These are phyloP conservation scores for Cinara cedri DNA, from an alignment of 2,888 invertebrate species.

Conservation along the genomic window DNA sequence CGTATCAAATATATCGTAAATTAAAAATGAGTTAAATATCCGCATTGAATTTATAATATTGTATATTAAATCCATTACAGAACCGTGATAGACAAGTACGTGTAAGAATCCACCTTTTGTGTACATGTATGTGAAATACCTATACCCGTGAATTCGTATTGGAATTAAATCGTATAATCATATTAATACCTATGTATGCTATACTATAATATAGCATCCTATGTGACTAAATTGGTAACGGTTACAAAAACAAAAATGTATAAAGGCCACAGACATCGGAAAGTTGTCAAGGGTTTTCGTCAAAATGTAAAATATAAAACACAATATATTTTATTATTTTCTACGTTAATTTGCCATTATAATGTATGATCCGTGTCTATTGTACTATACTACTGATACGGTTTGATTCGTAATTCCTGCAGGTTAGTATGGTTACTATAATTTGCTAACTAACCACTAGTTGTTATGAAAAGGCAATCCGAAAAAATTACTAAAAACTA, in stretches of 20 bases:
- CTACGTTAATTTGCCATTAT: slow-evolving; percentile 23
- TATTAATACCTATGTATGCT: background rate
- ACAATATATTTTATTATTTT: slow-evolving; percentile 14
- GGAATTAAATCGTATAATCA: background rate
- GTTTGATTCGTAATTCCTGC: slow-evolving; percentile 55
- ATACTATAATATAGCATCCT: background rate
- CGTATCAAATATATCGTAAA: background rate
- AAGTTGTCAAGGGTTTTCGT: slow-evolving; percentile 16
- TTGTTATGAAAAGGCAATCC: background rate
- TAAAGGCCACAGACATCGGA: slow-evolving; percentile 18
- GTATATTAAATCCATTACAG: slow-evolving; percentile 14
- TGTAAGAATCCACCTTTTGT: slow-evolving; percentile 31
- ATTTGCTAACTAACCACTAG: no score
- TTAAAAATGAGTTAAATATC: slow-evolving; percentile 37
- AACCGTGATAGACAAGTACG: slow-evolving; percentile 34
- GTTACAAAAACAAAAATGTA: slow-evolving; percentile 9
- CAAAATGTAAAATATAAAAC: background rate
- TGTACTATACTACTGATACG: slow-evolving; percentile 32
- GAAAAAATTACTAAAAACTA: slow-evolving; percentile 32
- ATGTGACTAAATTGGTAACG: slow-evolving; percentile 7
- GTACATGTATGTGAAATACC: background rate
- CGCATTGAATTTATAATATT: slow-evolving; percentile 20
- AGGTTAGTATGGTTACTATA: slow-evolving; percentile 1
- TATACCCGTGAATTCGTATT: background rate
- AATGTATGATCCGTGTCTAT: slow-evolving; percentile 9